These are phyloP conservation scores for Acridotheres tristis DNA, from an alignment of 2,797 vertebrate species.

Conservation along the genomic window DNA sequence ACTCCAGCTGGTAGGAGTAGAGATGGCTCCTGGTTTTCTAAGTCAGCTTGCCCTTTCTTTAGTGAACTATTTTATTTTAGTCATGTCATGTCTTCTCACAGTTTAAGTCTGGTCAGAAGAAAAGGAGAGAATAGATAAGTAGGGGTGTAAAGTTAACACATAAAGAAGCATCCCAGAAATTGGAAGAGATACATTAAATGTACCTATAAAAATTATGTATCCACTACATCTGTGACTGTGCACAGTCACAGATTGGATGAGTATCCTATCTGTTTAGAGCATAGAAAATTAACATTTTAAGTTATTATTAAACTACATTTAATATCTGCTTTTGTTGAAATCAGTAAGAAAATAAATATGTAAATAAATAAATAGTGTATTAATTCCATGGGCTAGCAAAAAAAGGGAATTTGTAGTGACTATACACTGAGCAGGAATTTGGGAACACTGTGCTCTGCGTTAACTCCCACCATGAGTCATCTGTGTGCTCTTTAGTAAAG, in stretches of 20 bases:
- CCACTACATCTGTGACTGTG: background rate
- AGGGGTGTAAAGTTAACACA: background rate
- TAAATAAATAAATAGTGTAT: background rate
- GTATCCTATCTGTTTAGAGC: background rate
- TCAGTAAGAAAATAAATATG: background rate
- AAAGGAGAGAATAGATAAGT: background rate
- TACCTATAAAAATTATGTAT: background rate
- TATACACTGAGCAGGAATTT: background rate
- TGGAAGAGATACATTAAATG: background rate
- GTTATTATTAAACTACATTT: background rate
- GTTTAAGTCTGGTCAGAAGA: background rate
- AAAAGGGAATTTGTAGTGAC: background rate
- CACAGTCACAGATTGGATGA: background rate
- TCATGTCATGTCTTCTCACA: background rate
- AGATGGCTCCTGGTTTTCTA: constrained; percentile 39
- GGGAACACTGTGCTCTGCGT: background rate
- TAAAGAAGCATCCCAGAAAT: background rate
- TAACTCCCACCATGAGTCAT: background rate
- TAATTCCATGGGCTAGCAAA: background rate
- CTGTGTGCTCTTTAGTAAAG: background rate
- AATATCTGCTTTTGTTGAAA: background rate
- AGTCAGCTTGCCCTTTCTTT: background rate
- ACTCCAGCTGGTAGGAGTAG: constrained; percentile 49
- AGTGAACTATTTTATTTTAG: background rate
- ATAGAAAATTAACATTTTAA: background rate